Evolutionary conservation across 2,797 vertebrate genomes (phyloP), one percentile per base, ranked within the genome.

Genomic region (Spinus olivaceus): DNA sequence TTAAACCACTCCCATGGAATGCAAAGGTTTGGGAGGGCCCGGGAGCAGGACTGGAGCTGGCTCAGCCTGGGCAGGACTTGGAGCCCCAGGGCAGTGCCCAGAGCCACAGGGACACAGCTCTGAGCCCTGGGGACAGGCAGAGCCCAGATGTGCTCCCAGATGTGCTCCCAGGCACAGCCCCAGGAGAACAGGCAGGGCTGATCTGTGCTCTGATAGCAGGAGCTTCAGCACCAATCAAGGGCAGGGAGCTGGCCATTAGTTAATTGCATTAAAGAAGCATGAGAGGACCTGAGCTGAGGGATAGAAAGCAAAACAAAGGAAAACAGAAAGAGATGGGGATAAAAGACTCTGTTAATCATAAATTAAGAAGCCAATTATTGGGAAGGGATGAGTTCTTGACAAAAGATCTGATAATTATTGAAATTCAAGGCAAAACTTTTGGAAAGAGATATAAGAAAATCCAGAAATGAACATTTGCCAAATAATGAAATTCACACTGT

Each of bases 241-340:
- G 64, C 12, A 91, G 71, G 4, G 28, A 92, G 51, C 54, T 61
- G 80, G 86, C 74, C 72, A 91, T 94, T 94, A 94, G 82, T 57
- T 90, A 95, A 96, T 90, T 92, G 81, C 78, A 94, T 94, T 93
- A 91, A 93, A 87, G 67, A 66, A 67, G 67, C 78, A 93, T 71
- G 67, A 91, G 86, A 86, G 78, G 67, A 85, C 41, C 60, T 54
- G 46, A 91, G 74, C 47, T 70, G 60, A 80, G 71, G 50, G 25
- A 69, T 63, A 74, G n/a, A 59, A 81, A 81, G 46, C 44, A 71
- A 81, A 73, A 17, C 24, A 57, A 57, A 71, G 30, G n/a, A 76
- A 90, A 88, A 15, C 3, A 60, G 27, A 50, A 92, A 91, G 77
- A 79, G 63, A 63, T 61, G 18, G 41, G 46, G 53, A 81, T 77